A percentile compares a stretch with the other conserved stretches of the same genome.
Conservation (phyloP, 2,797 vertebrate genomes). For the Crypturellus tataupa region DNA sequence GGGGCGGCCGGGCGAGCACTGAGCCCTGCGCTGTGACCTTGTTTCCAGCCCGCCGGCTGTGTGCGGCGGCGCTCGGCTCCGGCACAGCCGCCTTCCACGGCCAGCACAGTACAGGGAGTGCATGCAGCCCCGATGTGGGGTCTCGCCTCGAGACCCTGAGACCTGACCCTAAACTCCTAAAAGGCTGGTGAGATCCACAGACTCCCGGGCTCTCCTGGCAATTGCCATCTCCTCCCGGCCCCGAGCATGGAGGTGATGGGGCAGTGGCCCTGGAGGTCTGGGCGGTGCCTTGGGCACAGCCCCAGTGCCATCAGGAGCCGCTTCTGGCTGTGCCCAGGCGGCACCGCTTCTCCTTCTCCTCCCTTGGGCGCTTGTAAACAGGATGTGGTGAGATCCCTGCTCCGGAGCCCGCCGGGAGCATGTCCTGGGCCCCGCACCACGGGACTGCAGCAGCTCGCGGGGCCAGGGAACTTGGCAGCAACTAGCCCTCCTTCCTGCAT, state of each 20-base stretch:
- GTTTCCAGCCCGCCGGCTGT: conserved; percentile 34
- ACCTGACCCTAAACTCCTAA: neutral
- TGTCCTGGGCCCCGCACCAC: too few species aligned
- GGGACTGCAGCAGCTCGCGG: too few species aligned
- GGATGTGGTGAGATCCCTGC: conserved; percentile 39
- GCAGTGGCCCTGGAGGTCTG: rapidly evolving
- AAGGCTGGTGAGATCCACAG: too few species aligned
- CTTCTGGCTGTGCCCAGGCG: conserved; percentile 1
- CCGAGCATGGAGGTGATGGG: rapidly evolving
- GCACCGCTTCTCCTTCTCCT: neutral
- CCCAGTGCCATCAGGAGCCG: rapidly evolving
- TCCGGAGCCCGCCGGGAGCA: neutral
- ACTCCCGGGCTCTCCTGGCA: neutral
- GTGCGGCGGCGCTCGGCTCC: neutral
- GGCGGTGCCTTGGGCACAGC: too few species aligned
- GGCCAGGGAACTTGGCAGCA: too few species aligned
- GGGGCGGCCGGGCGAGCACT: neutral
- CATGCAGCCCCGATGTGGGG: neutral
- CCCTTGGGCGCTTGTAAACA: conserved; percentile 36
- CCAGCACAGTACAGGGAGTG: neutral
- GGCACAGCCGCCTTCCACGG: neutral
- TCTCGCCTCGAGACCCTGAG: rapidly evolving
- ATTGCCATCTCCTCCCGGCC: neutral
- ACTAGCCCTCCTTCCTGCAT: neutral
- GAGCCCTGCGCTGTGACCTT: conserved; percentile 27